Evolutionary conservation across 2,888 invertebrate genomes (phyloP).

Genomic region (Parnassius orleans): DNA sequence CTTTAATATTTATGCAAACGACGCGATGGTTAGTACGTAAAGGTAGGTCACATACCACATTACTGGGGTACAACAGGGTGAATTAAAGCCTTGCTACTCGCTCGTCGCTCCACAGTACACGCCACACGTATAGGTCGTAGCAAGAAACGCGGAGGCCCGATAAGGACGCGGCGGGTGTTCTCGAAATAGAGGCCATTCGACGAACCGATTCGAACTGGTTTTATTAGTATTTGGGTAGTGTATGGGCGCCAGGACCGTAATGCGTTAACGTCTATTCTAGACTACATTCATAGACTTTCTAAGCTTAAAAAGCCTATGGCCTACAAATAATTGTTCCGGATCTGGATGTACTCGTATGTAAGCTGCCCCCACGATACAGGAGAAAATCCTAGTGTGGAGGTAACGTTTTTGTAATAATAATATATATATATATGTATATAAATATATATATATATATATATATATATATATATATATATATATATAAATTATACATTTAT

Average conservation of each 20-base stretch:
- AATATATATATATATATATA: too few relatives aligned
- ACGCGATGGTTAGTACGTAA: constrained; percentile 20
- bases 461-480: too few relatives aligned
- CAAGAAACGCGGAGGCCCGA: constrained; percentile 46
- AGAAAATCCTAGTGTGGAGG: too few relatives aligned
- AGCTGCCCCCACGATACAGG: background rate
- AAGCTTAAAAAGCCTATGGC: constrained; percentile 17
- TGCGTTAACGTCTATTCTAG: constrained; percentile 50
- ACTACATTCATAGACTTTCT: constrained; percentile 35
- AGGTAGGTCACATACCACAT: constrained; percentile 15
- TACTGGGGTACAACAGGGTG: constrained; percentile 27
- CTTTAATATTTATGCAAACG: background rate
- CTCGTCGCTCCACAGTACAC: constrained; percentile 29
- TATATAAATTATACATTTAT: too few relatives aligned
- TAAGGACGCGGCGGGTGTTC: constrained; percentile 63
- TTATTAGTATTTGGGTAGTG: constrained; percentile 44
- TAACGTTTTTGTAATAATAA: too few relatives aligned
- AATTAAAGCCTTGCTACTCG: constrained; percentile 14
- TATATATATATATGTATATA: too few relatives aligned
- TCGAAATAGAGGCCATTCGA: constrained; percentile 71
- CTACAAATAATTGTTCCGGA: background rate
- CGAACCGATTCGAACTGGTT: constrained; percentile 70
- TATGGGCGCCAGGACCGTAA: constrained; percentile 54
- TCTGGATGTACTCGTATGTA: background rate
- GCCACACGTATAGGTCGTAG: constrained; percentile 33